Evolutionary conservation across 2,113 vertebrate genomes (phyloP).

Genomic region (Psilopsiagon aymara): DNA sequence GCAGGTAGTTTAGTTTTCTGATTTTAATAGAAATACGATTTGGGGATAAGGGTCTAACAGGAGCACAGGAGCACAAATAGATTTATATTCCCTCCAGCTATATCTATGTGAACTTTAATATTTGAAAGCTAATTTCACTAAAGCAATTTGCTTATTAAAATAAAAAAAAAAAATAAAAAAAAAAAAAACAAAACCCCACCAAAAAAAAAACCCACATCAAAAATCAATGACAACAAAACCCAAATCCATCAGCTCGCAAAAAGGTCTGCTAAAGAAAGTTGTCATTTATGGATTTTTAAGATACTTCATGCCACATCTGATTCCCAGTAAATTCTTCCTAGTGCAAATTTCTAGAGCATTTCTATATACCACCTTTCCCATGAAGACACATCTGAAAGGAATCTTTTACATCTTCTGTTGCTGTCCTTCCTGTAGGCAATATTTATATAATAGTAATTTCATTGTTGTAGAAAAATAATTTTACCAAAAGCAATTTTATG

Average conservation of each 20-base stretch:
- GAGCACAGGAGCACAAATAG: not conserved
- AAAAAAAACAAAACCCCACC: not conserved
- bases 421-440: not conserved
- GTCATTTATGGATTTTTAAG: not conserved
- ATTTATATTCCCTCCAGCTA: not conserved
- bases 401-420: not conserved
- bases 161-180: too few species aligned
- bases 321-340: not conserved
- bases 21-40: not conserved
- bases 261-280: not conserved
- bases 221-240: not conserved
- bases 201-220: not conserved
- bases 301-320: not conserved
- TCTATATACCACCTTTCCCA: not conserved
- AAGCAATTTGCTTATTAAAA: not conserved
- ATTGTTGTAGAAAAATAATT: not conserved
- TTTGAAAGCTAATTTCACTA: slow-evolving; percentile 17
- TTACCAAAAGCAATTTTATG: slow-evolving; percentile 9
- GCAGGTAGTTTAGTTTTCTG: not conserved
- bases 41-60: not conserved
- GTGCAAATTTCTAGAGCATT: not conserved
- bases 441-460: not conserved
- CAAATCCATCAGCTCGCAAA: not conserved
- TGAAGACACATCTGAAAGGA: not conserved
- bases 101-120: not conserved